Evolutionary conservation across 2,113 vertebrate species (phyloP), one percentile per base, ranked within the genome.

Genomic region (Ophiodon elongatus): DNA sequence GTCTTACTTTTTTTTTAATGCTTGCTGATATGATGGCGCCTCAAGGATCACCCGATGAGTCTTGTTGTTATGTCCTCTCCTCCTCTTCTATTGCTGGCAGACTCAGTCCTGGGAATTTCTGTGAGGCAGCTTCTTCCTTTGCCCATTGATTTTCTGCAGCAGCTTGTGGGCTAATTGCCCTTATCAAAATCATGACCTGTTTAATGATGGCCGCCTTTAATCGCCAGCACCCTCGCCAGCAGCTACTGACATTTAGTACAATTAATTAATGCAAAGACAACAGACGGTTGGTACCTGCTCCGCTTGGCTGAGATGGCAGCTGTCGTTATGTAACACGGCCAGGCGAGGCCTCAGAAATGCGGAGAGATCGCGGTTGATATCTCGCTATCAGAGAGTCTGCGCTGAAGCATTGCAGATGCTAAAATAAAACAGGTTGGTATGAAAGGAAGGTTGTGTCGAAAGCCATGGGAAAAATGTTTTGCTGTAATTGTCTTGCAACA

Each of bases 101-200:
- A 33, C 76, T 65, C 45, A 54, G 71, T 63, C 25, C 63, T 73
- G 75, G 78, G 79, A 68, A 73, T 82, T 56, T 83, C 85, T 80
- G 35, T 0, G 37, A 65, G 73, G 78, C 76, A n/a, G 80, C 74
- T 41, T 60, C n/a, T 77, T 74, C 31, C 80, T 79, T 83, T 66
- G 50, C 50, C 6, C 83, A 94, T 94, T 43, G 93, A 94, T 93
- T 94, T 91, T 88, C 85, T 91, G 88, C 77, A 87, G 82, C 89
- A 91, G 93, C 93, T 90, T 91, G 91, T 88, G 65, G 84, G 84
- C 91, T 94, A 95, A 95, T 95, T 95, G 92, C 93, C 94, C 92
- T 95, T 93, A 95, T 95, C 93, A 94, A 93, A 94, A 93, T 91
- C 93, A 83, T 78, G 88, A 90, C 79, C 92, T 85, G 89, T 82